Conservation (phyloP, 1,140 invertebrate genomes). For the Trachelipus rathkii region DNA sequence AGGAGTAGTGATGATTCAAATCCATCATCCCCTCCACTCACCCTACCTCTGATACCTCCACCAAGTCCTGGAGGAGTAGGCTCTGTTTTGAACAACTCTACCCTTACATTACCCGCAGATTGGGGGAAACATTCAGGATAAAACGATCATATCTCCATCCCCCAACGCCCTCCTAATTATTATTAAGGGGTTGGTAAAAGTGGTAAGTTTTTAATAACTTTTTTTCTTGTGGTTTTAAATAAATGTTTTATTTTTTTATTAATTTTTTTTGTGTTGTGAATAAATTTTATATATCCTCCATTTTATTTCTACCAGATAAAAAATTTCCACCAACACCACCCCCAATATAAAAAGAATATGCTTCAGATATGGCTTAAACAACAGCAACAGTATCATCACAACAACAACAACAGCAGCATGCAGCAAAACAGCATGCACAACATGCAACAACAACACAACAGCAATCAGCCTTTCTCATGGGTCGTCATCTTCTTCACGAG, state of each 20-base stretch:
- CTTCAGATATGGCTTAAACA: background rate
- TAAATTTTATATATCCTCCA: no score
- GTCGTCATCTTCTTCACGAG: constrained; percentile 79
- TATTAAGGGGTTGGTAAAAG: constrained; percentile 53
- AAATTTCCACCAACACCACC: constrained; percentile 77
- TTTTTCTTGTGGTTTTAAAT: no score
- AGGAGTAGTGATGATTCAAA: constrained; percentile 46
- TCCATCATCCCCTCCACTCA: constrained; percentile 47
- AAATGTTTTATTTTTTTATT: no score
- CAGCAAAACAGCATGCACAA: background rate
- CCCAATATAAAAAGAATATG: background rate
- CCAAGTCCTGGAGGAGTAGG: constrained; percentile 47
- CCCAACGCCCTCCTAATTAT: constrained; percentile 58
- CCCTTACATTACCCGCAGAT: constrained; percentile 26
- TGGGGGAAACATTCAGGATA: constrained; percentile 40
- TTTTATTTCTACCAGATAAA: constrained; percentile 44
- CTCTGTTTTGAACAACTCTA: constrained; percentile 42
- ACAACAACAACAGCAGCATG: background rate
- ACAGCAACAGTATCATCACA: background rate
- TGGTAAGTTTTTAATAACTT: constrained; percentile 12
- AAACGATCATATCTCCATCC: constrained; percentile 57
- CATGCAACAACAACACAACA: background rate
- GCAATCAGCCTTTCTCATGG: constrained; percentile 17
- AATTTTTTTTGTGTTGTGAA: no score
- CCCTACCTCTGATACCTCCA: constrained; percentile 47